Conservation (phyloP, 2,797 vertebrate species). For the Apogon talboti region DNA sequence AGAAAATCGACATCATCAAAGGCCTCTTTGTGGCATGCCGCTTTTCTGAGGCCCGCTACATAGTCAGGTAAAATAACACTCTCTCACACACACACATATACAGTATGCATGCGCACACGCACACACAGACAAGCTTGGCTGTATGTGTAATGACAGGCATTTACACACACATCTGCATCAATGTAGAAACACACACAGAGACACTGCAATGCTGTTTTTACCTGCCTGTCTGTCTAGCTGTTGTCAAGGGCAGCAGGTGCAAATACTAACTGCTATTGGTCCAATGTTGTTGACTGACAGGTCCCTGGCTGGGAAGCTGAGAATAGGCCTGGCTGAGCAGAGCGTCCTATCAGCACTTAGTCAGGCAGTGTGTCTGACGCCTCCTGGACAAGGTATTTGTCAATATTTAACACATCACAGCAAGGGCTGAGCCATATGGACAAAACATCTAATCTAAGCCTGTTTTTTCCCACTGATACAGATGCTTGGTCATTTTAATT, state of each 20-base stretch:
- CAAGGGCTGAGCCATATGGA: too few relatives aligned
- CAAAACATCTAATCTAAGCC: too few relatives aligned
- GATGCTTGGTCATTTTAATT: too few relatives aligned
- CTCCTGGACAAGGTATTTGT: conserved; percentile 88
- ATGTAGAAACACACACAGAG: background rate
- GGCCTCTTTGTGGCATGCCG: conserved; percentile 93
- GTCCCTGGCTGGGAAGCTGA: conserved; percentile 91
- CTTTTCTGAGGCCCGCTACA: conserved; percentile 91
- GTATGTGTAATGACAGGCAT: background rate
- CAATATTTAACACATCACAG: conserved; percentile 1
- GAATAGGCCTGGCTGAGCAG: conserved; percentile 92
- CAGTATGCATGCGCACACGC: background rate
- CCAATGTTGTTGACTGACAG: conserved; percentile 77
- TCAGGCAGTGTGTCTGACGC: conserved; percentile 90
- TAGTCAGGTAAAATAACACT: conserved; percentile 86
- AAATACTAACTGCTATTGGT: conserved; percentile 28
- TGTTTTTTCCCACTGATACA: too few relatives aligned
- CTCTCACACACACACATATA: conserved; percentile 12
- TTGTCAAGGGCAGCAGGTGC: conserved; percentile 32
- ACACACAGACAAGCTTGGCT: background rate
- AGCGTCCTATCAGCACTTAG: conserved; percentile 88
- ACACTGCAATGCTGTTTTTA: background rate
- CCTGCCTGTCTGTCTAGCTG: conserved; percentile 10
- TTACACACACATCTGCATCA: conserved; percentile 14
- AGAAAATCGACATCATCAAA: conserved; percentile 95